Evolutionary conservation across 1,140 invertebrate species (phyloP).

Genomic region (Camponotus pennsylvanicus): DNA sequence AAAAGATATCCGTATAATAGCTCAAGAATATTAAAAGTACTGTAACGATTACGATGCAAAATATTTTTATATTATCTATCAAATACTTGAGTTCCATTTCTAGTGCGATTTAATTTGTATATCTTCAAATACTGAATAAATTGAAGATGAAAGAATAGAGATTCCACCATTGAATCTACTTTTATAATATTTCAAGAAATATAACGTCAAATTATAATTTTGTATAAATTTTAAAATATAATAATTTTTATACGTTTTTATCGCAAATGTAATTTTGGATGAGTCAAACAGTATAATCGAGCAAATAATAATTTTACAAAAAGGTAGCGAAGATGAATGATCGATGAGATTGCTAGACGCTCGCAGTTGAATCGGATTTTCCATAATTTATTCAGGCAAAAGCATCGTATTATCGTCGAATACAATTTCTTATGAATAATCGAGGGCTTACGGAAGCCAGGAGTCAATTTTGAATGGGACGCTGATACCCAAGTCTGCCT

Average conservation of each 20-base stretch:
- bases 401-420: not conserved
- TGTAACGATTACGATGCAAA: not conserved
- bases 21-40: not conserved
- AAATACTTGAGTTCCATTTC: not conserved
- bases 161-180: not conserved
- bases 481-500: conserved; percentile 27
- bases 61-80: not conserved
- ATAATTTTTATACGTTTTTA: not conserved
- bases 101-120: not conserved
- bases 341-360: not conserved
- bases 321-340: conserved; percentile 24
- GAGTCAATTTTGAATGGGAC: conserved; percentile 49
- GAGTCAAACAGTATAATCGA: not conserved
- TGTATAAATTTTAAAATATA: not conserved
- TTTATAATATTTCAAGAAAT: not conserved
- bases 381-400: conserved; percentile 37
- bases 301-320: conserved; percentile 8
- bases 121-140: not conserved
- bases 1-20: not conserved
- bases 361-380: conserved; percentile 15
- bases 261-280: not conserved
- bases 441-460: conserved; percentile 23
- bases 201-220: not conserved
- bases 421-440: conserved; percentile 54
- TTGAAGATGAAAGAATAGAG: not conserved